Evolutionary conservation across 2,797 vertebrate genomes (phyloP), one percentile per base, ranked within the genome.

Genomic region (Phrynocephalus forsythii): DNA sequence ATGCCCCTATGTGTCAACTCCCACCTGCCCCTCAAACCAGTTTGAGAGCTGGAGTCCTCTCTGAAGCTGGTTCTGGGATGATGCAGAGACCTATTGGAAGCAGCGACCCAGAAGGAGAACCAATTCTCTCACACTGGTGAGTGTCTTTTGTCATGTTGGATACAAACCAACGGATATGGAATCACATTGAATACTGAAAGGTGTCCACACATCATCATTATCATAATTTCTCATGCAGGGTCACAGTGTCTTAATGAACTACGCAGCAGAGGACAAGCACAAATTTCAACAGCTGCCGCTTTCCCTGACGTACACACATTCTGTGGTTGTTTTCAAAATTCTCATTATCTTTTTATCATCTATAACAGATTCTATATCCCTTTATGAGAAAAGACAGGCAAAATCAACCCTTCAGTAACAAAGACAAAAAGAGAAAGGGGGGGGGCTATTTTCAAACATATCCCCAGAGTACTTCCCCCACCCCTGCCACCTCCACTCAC

Each of bases 221-320:
- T 75, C 13, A 75, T n/a, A 15, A 26, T 50, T 77, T 67, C 9
- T 75, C 18, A 10, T 50, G 10, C 52, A 71, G 52, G 9, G 3
- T 77, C 73, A 85, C 67, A 85, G 67, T 77, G 73, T 67, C 38
- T 77, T 48, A 77, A 63, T 13, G 30, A 66, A 77, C 30, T 24
- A 28, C 18, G 30, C 2, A 38, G 22, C 10, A 75, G 24, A 24
- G n/a, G 7, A 8, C 16, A 78, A 24, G 10, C 38, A 22, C 26
- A 52, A 30, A 68, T 52, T 44, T n/a, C 16, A 48, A 60, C 13
- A 67, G 10, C 33, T 78, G n/a, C 63, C 30, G 44, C 13, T 66
- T 79, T 68, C n/a, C n/a, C 5, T n/a, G 38, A 4, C 1, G 50
- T 66, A 48, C 5, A 48, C 5, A 66, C 30, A 28, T 75, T 26